Percentiles rank a stretch among this genome's conserved stretches.
Evolutionary conservation across 1,140 invertebrate genomes (phyloP).

Genomic region (Cherax quadricarinatus): DNA sequence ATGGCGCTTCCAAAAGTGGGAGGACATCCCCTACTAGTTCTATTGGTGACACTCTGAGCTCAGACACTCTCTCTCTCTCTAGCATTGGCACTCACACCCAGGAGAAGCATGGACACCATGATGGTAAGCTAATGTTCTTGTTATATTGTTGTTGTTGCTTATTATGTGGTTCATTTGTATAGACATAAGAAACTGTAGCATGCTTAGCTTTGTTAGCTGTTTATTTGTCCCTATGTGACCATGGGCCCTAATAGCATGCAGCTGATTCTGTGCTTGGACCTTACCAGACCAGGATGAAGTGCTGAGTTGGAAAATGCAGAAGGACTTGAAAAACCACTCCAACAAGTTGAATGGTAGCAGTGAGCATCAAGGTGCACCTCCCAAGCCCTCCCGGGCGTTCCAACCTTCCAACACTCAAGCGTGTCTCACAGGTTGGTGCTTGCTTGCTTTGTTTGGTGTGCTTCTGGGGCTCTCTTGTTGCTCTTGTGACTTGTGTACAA

Average conservation of each 20-base stretch:
- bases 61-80: constrained; percentile 19
- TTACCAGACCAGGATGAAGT: constrained; percentile 63
- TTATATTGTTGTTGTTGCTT: background rate
- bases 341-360: constrained; percentile 60
- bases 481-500: background rate
- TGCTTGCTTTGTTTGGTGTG: constrained; percentile 23
- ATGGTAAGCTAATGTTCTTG: background rate
- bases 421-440: constrained; percentile 32
- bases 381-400: constrained; percentile 10
- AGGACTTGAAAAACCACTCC: constrained; percentile 71
- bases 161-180: background rate
- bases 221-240: constrained; percentile 1
- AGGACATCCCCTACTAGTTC: constrained; percentile 1
- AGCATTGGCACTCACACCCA: background rate
- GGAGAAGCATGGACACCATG: background rate
- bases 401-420: background rate
- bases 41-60: constrained; percentile 12
- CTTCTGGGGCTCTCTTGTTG: background rate
- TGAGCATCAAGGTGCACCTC: background rate
- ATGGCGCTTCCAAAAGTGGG: background rate
- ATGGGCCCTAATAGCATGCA: constrained; percentile 31
- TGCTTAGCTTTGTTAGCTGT: constrained; percentile 12
- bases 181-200: background rate
- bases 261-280: constrained; percentile 33
- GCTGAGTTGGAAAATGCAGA: constrained; percentile 69